These are phyloP conservation scores for Papilio polyxenes DNA, from an alignment of 1,140 invertebrate species.

Conservation along the genomic window DNA sequence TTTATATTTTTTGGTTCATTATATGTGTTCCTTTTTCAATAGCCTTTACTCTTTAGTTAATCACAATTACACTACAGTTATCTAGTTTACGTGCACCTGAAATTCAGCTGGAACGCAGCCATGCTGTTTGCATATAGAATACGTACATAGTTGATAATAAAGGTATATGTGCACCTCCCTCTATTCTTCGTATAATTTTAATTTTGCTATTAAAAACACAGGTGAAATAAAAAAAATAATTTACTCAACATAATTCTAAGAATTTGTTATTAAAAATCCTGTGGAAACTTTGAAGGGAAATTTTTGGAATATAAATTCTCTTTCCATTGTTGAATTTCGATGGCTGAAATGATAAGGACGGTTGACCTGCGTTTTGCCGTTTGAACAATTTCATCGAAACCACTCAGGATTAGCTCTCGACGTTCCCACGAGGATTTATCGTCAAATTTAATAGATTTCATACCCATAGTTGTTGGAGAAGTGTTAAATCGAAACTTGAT, in stretches of 20 bases:
- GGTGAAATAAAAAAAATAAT: not conserved
- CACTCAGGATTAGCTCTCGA: slow-evolving; percentile 19
- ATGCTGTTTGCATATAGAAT: slow-evolving; percentile 13
- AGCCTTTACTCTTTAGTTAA: not conserved
- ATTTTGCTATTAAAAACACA: not conserved
- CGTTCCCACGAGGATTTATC: slow-evolving; percentile 37
- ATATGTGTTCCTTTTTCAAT: no score
- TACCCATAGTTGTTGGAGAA: slow-evolving; percentile 1
- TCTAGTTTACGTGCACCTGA: slow-evolving; percentile 9
- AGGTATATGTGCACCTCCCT: not conserved
- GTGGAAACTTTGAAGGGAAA: not conserved
- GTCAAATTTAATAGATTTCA: slow-evolving; percentile 38
- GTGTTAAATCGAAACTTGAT: not conserved
- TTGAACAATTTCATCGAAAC: slow-evolving; percentile 25
- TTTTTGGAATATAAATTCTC: not conserved
- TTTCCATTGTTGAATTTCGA: slow-evolving; percentile 21
- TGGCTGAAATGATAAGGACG: slow-evolving; percentile 32
- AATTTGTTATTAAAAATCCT: not conserved
- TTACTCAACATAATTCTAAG: not conserved
- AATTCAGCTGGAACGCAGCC: slow-evolving; percentile 10
- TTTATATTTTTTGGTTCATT: no score
- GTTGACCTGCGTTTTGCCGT: slow-evolving; percentile 26
- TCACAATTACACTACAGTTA: not conserved
- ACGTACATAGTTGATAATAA: slow-evolving; percentile 10
- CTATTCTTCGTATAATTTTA: slow-evolving; percentile 19